A percentile compares a stretch with the other conserved stretches of the same genome.
Conservation (phyloP, 2,888 invertebrate genomes). For the Neoaliturus tenellus region DNA sequence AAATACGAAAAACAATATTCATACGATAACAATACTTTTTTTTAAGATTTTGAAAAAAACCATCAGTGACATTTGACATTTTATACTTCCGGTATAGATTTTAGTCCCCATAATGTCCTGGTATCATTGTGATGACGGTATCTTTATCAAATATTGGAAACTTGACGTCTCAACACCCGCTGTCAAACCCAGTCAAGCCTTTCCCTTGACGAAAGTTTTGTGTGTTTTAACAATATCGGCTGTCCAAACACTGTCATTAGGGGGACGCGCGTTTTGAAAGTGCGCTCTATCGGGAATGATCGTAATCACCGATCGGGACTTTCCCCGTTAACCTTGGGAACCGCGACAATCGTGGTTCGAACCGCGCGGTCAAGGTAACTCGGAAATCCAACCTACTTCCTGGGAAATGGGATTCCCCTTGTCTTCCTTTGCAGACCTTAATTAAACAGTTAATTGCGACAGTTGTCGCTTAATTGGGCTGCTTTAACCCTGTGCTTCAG, state of each 20-base stretch:
- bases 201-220: constrained; percentile 4
- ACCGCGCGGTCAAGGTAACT: neutral
- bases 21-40: too few species aligned
- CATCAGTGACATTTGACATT: too few species aligned
- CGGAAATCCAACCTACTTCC: neutral
- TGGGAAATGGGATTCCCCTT: neutral
- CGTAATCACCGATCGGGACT: constrained; percentile 7
- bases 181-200: neutral
- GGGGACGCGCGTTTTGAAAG: constrained; percentile 39
- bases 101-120: too few species aligned
- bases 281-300: constrained; percentile 39
- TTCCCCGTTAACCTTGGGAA: constrained; percentile 23
- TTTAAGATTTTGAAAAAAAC: too few species aligned
- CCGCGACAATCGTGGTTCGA: neutral
- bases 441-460: neutral
- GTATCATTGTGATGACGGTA: too few species aligned
- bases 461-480: neutral
- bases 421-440: neutral
- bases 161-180: too few species aligned
- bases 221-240: constrained; percentile 8
- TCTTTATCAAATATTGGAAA: too few species aligned
- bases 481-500: too few species aligned
- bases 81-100: too few species aligned
- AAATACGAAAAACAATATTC: too few species aligned
- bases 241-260: constrained; percentile 30